Percentiles rank a stretch among this genome's conserved stretches.
phyloP scores from a whole-genome alignment of 2,797 vertebrate genomes.

The Carduelis carduelis region DNA sequence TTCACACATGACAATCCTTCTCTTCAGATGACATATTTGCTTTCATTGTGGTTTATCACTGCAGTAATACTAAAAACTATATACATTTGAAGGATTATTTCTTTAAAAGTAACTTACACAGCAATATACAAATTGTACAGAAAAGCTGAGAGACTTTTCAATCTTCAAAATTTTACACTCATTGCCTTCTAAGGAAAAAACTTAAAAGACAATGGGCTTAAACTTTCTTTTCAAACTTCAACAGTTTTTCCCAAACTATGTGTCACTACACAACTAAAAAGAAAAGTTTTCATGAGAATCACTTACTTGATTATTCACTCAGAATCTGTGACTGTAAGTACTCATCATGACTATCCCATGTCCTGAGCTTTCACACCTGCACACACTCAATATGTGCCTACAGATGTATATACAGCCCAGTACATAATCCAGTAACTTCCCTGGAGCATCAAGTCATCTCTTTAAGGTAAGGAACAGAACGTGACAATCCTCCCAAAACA shows the following conservation, averaged over 20 bases:
- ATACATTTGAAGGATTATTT: not conserved
- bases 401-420: not conserved
- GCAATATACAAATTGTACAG: not conserved
- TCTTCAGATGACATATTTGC: not conserved
- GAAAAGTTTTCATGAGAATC: not conserved
- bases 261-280: not conserved
- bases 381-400: not conserved
- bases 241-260: not conserved
- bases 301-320: not conserved
- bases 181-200: not conserved
- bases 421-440: not conserved
- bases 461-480: not conserved
- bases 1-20: rapidly evolving
- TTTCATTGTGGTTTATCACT: not conserved
- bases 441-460: not conserved
- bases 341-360: not conserved
- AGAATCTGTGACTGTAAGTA: not conserved
- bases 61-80: not conserved
- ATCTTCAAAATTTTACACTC: not conserved
- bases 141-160: not conserved
- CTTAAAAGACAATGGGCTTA: not conserved
- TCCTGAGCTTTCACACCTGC: not conserved
- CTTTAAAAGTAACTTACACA: not conserved
- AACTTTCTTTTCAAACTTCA: not conserved
- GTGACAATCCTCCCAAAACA: not conserved